A percentile compares a stretch with the other conserved stretches of the same genome.
These are phyloP conservation scores for Mythimna vitellina DNA, from an alignment of 2,888 invertebrate genomes.

Conservation along the genomic window DNA sequence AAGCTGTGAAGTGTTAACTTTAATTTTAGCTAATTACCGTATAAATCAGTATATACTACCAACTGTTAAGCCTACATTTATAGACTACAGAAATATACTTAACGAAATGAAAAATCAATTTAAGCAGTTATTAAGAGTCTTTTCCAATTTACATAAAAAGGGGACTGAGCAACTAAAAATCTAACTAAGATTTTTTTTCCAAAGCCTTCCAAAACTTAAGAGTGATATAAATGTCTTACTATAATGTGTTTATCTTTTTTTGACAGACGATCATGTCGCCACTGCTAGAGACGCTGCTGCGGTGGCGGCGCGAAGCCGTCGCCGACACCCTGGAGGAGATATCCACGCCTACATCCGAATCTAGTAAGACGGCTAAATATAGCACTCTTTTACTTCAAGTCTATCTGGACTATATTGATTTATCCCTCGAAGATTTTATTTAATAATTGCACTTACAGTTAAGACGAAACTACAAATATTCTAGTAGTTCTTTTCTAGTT, in stretches of 20 bases:
- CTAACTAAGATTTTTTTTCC: neutral
- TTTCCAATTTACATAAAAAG: neutral
- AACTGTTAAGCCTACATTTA: neutral
- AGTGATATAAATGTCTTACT: neutral
- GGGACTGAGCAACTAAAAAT: neutral
- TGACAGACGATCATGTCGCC: constrained; percentile 83
- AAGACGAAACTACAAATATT: neutral
- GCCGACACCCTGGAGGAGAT: constrained; percentile 62
- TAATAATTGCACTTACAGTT: neutral
- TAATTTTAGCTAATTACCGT: neutral
- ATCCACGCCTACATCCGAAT: constrained; percentile 33
- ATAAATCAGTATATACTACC: neutral
- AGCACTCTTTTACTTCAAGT: constrained; percentile 7
- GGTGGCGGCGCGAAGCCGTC: constrained; percentile 83
- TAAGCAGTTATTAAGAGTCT: neutral
- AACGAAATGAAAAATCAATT: neutral
- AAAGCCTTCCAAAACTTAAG: neutral
- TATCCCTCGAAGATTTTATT: neutral
- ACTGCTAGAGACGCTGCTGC: constrained; percentile 79
- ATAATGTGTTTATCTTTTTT: constrained; percentile 10
- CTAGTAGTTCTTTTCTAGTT: neutral
- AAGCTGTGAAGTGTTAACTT: neutral
- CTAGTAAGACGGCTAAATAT: constrained; percentile 59
- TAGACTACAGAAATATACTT: neutral
- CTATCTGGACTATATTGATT: constrained; percentile 1